Conservation (phyloP, 2,797 vertebrate genomes). For the Anolis apletophallus region DNA sequence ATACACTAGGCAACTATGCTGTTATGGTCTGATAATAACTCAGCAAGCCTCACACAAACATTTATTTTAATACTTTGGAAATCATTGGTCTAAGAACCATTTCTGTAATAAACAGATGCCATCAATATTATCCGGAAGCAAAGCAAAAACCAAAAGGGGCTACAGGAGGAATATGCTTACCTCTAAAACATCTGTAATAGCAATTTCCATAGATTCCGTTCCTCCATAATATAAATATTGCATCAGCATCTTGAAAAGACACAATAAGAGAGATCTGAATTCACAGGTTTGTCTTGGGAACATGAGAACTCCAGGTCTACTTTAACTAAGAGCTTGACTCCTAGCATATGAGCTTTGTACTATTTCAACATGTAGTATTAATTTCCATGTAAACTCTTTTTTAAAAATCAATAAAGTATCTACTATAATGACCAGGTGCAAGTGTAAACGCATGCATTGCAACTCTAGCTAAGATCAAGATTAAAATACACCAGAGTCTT, state of each 20-base stretch:
- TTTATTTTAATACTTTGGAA: neutral
- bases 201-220: constrained; percentile 88
- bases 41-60: neutral
- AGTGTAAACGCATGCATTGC: neutral
- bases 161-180: constrained; percentile 76
- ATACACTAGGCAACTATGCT: neutral
- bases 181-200: constrained; percentile 89
- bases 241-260: constrained; percentile 90
- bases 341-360: neutral
- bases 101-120: neutral
- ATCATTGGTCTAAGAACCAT: neutral
- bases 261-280: constrained; percentile 38
- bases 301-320: neutral
- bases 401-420: neutral
- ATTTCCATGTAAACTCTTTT: neutral
- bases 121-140: neutral
- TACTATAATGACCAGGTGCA: neutral
- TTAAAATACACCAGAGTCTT: neutral
- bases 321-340: neutral
- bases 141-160: neutral
- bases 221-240: constrained; percentile 96
- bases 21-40: neutral
- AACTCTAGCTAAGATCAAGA: neutral
- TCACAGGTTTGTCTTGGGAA: neutral
- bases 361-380: neutral